phyloP scores from a whole-genome alignment of 23 tunicate genomes.

The Pegea sp. region DNA sequence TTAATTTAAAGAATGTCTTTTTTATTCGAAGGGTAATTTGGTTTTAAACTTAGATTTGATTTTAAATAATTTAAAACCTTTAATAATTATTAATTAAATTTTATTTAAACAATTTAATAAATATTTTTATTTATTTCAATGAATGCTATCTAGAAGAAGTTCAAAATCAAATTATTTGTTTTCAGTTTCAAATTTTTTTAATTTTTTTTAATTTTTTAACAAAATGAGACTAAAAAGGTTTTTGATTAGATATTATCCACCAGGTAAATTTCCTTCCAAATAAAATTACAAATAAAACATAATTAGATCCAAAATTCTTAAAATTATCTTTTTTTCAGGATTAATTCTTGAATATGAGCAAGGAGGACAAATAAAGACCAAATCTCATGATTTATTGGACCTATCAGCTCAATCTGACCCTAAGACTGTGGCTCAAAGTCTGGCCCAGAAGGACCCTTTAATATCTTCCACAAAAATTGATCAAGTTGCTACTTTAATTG shows the following conservation, averaged over 20 bases:
- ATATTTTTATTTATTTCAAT: too few species aligned
- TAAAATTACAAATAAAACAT: too few species aligned
- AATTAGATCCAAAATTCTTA: neutral
- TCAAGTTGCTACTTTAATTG: constrained; percentile 51
- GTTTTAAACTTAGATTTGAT: too few species aligned
- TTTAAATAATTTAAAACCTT: too few species aligned
- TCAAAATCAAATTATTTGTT: too few species aligned
- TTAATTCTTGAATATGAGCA: constrained; percentile 88
- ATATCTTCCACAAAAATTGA: constrained; percentile 52
- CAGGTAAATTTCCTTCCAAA: constrained; percentile 22
- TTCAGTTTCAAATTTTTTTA: too few species aligned
- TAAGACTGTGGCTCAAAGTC: constrained; percentile 10
- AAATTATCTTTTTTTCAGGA: constrained; percentile 3
- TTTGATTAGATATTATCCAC: constrained; percentile 81
- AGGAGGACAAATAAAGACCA: constrained; percentile 55
- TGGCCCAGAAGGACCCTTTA: constrained; percentile 40
- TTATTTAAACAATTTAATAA: too few species aligned
- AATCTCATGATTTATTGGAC: constrained; percentile 58
- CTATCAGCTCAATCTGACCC: constrained; percentile 25
- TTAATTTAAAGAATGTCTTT: too few species aligned
- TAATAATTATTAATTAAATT: too few species aligned
- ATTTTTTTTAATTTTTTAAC: neutral
- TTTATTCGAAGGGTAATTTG: too few species aligned
- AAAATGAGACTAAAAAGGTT: constrained; percentile 61
- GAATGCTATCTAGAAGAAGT: too few species aligned